Base-by-base conservation (phyloP, 2,113 vertebrate genomes). In the Burhinus bistriatus region DNA sequence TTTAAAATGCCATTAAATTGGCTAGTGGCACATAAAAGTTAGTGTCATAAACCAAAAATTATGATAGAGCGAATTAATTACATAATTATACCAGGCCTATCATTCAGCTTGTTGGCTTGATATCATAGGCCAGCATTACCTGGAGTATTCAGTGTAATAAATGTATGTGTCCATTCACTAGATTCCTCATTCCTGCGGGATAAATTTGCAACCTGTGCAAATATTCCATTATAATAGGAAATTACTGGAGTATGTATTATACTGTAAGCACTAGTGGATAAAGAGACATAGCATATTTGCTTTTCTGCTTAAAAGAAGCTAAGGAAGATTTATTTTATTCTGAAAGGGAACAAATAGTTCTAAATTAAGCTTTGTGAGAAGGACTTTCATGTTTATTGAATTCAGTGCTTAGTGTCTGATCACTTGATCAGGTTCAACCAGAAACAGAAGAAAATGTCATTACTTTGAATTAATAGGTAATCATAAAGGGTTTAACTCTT, bases 1-100 rank as follows among this genome's bases (percentile, higher is more conserved):
- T 97, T 97, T 97, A 96, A 97, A 97, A 97, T 95, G 68, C 78
- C 87, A 94, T 96, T 97, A 97, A 93, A 91, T 92, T 79, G 87
- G 95, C 78, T 94, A 66, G 72, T 96, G 96, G 92, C 90, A 61
- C 87, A 91, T 96, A 91, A 96, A 96, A 97, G 78, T 38, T 85
- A 93, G 58, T 87, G 70, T 89, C 95, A 93, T 97, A 97, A 97
- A 97, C 42, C 95, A 96, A 90, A 98, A 96, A 91, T 95, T 79
- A 86, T 94, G 94, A 94, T 84, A 91, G 81, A 90, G 32, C 90
- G 97, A 96, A 97, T 97, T 97, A 97, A 96, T 96, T 91, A 87
- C 76, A 76, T 94, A 95, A 91, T 95, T 95, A 93, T 91, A 49
- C 49, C 76, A 85, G 85, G 73, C 51, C 69, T 87, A 83, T 94